phyloP scores from a whole-genome alignment of 2,888 invertebrate genomes.

The Acronicta aceris region DNA sequence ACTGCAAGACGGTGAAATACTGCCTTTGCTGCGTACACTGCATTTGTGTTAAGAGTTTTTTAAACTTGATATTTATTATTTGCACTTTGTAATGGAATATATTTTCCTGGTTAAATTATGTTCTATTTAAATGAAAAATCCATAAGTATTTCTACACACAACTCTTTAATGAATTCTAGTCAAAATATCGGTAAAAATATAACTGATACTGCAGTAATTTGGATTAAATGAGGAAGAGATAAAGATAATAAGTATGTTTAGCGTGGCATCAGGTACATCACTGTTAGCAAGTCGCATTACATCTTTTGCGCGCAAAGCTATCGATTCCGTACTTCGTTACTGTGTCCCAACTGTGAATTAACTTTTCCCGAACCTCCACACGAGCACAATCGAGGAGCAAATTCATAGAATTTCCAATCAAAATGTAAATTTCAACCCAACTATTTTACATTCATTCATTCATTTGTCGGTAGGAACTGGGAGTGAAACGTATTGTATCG shows the following conservation, averaged over 20 bases:
- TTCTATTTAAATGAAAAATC: not conserved
- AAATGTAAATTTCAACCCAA: constrained; percentile 78
- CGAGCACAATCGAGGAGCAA: constrained; percentile 63
- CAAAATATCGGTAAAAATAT: constrained; percentile 6
- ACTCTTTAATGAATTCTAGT: not conserved
- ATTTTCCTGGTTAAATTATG: not conserved
- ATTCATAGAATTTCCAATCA: constrained; percentile 78
- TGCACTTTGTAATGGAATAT: constrained; percentile 12
- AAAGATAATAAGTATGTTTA: constrained; percentile 14
- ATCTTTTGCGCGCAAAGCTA: constrained; percentile 46
- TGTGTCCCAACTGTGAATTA: constrained; percentile 64
- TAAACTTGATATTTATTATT: constrained; percentile 10
- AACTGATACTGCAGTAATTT: constrained; percentile 6
- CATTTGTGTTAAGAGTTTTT: constrained; percentile 8
- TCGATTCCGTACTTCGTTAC: constrained; percentile 52
- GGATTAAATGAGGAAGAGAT: constrained; percentile 25
- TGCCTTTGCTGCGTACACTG: not conserved
- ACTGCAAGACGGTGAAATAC: constrained; percentile 22
- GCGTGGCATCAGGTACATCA: constrained; percentile 24
- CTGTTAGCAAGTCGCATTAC: constrained; percentile 47
- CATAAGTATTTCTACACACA: too few relatives aligned
- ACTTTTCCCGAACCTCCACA: constrained; percentile 63
- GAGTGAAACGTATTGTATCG: constrained; percentile 48
- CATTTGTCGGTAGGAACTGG: constrained; percentile 45
- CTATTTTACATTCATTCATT: constrained; percentile 69